Evolutionary conservation across 64 coral and sea anemone species (phyloP).

Genomic region (Orbicella faveolata): DNA sequence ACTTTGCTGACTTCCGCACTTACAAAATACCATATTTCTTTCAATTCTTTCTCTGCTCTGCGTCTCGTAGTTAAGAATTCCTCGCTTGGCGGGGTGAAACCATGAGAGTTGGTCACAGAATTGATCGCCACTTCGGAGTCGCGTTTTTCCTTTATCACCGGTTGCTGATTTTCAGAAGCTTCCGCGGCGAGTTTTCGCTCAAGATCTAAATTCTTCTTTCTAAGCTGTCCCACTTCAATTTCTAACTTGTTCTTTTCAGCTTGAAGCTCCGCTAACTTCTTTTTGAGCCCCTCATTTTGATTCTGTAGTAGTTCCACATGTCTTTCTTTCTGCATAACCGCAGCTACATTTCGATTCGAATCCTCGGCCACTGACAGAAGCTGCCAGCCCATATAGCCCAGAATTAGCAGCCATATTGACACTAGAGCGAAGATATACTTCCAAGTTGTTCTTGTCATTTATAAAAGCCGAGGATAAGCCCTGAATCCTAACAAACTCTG

Average conservation of each 20-base stretch:
- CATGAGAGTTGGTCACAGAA: not conserved
- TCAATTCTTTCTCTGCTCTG: conserved; percentile 75
- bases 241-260: conserved; percentile 57
- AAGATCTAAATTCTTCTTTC: conserved; percentile 30
- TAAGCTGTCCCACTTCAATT: conserved; percentile 21
- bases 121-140: not conserved
- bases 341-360: conserved; percentile 48
- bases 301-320: conserved; percentile 58
- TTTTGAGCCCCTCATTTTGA: conserved; percentile 58
- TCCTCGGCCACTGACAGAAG: conserved; percentile 72
- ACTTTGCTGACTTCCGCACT: conserved; percentile 90
- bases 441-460: conserved; percentile 82
- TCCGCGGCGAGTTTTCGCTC: not conserved
- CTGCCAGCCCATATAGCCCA: conserved; percentile 83
- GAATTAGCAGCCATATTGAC: conserved; percentile 67
- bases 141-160: not conserved
- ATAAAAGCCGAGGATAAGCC: not conserved
- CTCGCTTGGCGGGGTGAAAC: not conserved
- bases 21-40: conserved; percentile 94
- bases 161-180: not conserved
- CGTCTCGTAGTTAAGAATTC: conserved; percentile 40
- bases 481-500: not conserved
- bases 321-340: conserved; percentile 60
- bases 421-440: conserved; percentile 70
- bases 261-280: conserved; percentile 67